A percentile compares a stretch with the other conserved stretches of the same genome.
Conservation (phyloP, 2,113 vertebrate species). For the Crotalus tigris region DNA sequence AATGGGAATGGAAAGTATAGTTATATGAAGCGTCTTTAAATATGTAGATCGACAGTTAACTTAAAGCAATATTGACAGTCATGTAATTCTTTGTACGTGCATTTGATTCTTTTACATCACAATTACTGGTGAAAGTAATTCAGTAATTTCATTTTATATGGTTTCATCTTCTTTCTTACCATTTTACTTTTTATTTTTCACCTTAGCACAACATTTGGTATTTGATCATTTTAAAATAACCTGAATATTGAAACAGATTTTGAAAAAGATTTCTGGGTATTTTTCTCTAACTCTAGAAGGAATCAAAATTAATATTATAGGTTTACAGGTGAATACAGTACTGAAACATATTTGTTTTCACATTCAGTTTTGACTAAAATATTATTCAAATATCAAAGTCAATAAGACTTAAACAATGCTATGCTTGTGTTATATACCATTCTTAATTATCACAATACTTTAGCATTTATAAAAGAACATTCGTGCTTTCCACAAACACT, state of each 20-base stretch:
- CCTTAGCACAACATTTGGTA: neutral
- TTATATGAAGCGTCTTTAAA: neutral
- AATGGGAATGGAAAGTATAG: neutral
- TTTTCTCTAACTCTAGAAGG: fast-evolving
- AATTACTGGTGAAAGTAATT: neutral
- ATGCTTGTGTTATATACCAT: neutral
- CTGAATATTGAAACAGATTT: neutral
- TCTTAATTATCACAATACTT: neutral
- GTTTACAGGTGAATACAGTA: neutral
- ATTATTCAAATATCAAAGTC: neutral
- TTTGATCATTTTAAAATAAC: neutral
- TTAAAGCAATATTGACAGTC: neutral
- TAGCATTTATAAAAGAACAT: conserved; percentile 50
- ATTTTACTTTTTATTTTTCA: neutral
- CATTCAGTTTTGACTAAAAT: neutral
- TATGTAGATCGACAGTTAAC: neutral
- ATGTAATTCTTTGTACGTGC: too few species aligned
- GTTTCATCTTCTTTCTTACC: neutral
- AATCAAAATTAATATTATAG: neutral
- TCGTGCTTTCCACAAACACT: conserved; percentile 46
- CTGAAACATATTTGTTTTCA: neutral
- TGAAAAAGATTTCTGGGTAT: neutral
- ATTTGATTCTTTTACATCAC: neutral
- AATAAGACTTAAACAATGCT: neutral
- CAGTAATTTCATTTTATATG: neutral